These are phyloP conservation scores for Carlito syrichta DNA, from an alignment of 2,113 vertebrate genomes.

Conservation along the genomic window DNA sequence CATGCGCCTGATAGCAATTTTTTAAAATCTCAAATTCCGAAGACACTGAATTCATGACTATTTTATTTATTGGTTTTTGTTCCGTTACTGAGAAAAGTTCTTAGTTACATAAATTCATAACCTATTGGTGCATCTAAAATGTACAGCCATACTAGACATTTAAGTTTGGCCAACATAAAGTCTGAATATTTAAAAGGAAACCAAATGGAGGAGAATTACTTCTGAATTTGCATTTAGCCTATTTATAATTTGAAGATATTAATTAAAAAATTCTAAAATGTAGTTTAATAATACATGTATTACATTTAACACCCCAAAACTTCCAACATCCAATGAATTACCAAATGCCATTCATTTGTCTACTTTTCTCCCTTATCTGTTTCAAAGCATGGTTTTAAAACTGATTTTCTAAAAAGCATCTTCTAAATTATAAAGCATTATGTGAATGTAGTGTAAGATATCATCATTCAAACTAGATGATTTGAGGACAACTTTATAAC, in stretches of 20 bases:
- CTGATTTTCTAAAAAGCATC: neutral
- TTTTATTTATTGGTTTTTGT: neutral
- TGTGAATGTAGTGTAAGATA: neutral
- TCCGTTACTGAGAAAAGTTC: neutral
- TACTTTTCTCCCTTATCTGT: neutral
- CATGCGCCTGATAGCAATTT: neutral
- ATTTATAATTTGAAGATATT: neutral
- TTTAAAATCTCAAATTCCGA: neutral
- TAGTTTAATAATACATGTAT: constrained; percentile 17
- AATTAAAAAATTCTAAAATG: neutral
- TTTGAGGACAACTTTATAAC: neutral
- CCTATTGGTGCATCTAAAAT: neutral
- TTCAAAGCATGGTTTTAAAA: neutral
- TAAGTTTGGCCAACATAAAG: neutral
- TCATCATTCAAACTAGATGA: neutral
- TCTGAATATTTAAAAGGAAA: constrained; percentile 10
- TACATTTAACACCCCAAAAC: neutral
- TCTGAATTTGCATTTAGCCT: constrained; percentile 1
- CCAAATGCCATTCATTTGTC: neutral
- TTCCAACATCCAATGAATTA: neutral
- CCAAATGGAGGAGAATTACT: neutral
- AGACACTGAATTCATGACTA: neutral
- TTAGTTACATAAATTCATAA: neutral
- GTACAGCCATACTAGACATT: neutral
- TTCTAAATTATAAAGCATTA: neutral